Base-by-base conservation (phyloP, 1,140 invertebrate genomes). In the Diorhabda sublineata region DNA sequence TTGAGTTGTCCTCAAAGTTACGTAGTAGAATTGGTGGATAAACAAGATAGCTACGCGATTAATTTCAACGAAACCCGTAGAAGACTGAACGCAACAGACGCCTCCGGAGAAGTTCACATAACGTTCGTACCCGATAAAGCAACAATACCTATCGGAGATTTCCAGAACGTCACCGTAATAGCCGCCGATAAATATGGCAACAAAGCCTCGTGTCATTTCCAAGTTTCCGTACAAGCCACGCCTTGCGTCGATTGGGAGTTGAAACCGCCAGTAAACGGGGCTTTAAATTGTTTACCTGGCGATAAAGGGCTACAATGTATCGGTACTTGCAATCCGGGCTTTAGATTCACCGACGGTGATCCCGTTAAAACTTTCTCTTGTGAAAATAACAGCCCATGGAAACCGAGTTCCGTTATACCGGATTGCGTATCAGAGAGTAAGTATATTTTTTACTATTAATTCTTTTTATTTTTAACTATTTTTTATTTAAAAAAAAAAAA, bases 1-100 rank as follows among this genome's bases (percentile, higher is more conserved):
- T 80, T 98, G 42, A 95, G 92, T 77, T 98, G 96, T 79, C 96
- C 96, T 2, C 94, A 97, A 80, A 97, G 95, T 74, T 98, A 97
- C 78, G 94, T 97, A 1, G 93, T 98, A 69, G 95, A 97, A 81
- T 82, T 97, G 61, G 89, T 93, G 0, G 94, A 97, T 69, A 88
- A 90, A 75, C 94, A 96, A 83, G 93, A 96, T 2, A 93, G 90
- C 76, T 96, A 96, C 73, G 85, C 89, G 3, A 92, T 98, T 0
- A 94, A 96, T 74, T 98, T 98, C 80, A 98, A 97, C 78, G 94
- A 97, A 75, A 95, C 95, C 0, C 84, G 93, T 45, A 86, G 89
- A 72, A 83, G 92, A 75, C 91, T 98, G 41, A 96, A 95, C 78
- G 90, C 93, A 0, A 91, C 92, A 0, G 96, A 97, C 82, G 90